Base-by-base conservation (phyloP, 2,797 vertebrate genomes). In the Toxotes lorentzi region DNA sequence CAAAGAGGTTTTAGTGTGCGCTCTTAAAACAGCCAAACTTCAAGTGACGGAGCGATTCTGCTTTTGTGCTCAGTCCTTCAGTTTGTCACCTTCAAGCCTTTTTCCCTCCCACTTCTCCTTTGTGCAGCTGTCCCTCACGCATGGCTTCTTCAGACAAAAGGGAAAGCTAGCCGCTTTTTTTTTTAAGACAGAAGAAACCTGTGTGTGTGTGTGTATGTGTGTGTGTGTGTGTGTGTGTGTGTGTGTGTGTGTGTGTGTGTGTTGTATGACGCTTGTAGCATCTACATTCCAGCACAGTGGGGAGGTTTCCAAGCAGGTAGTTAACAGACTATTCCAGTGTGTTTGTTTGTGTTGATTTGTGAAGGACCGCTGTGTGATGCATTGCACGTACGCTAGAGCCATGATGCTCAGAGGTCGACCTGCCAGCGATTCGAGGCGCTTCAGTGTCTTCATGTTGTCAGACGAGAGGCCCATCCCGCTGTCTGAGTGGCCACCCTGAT, bases 401-500 rank as follows among this genome's bases (percentile, higher is more conserved):
- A 97, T 97, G 90, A 97, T 96, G 92, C 96, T 97, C 11, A 96
- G 95, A 23, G 97, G 97, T 93, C 95, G 95, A 48, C 93, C 90
- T 30, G 96, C 95, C 60, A 96, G 81, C 4, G 96, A 96, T 68
- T 98, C 96, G 64, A 97, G 81, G 43, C 93, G 93, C 93, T 97
- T 97, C 48, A 96, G 95, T 53, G 95, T 96, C 79, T 96, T 96
- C 76, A 97, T 95, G 88, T 97, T 96, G 14, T 97, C 96, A 11
- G 97, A 96, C 0, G 96, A 96, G 73, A 98, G 81, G 76, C 96
- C 96, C 96, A 98, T 96, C 48, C 96, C 97, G 1, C 97, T 98
- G 92, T 98, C 97, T 0, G 96, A 95, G 76, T 97, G 95, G 8
- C 92, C 81, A 13, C 94, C 95, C 97, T 97, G 92, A 84, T 51